Evolutionary conservation across 2,888 invertebrate genomes (phyloP).

Genomic region (Diarsia brunnea): DNA sequence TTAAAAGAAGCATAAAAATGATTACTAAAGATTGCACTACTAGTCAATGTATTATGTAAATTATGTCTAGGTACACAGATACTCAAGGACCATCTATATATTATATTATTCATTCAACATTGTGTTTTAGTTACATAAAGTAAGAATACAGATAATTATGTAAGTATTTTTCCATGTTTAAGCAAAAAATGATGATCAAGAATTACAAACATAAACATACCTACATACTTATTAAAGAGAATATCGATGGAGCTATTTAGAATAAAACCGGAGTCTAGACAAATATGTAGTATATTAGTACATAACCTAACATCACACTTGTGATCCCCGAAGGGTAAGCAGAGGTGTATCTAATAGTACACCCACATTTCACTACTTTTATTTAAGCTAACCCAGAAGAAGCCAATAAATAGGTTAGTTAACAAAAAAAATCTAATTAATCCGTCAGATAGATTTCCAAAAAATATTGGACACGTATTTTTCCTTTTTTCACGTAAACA

Average conservation of each 20-base stretch:
- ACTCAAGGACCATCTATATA: background rate
- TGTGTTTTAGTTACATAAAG: background rate
- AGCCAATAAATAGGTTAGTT: too few species aligned
- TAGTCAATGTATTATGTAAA: conserved; percentile 10
- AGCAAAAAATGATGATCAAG: conserved; percentile 7
- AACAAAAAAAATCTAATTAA: too few species aligned
- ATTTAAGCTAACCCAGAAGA: too few species aligned
- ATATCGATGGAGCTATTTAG: background rate
- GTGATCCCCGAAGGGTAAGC: too few species aligned
- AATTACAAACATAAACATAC: background rate
- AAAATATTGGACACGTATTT: too few species aligned
- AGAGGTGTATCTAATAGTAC: too few species aligned
- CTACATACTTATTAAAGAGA: background rate
- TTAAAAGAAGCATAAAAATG: background rate
- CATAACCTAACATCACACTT: too few species aligned
- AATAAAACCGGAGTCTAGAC: too few species aligned
- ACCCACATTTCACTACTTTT: too few species aligned
- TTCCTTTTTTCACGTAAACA: too few species aligned
- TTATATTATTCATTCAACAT: background rate
- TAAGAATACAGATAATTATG: background rate
- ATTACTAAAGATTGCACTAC: conserved; percentile 1
- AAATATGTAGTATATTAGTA: too few species aligned
- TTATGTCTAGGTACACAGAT: background rate
- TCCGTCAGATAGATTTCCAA: too few species aligned
- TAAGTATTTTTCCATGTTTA: background rate